These are phyloP conservation scores for Meghimatium bilineatum DNA, from an alignment of 2,888 invertebrate species.

Conservation along the genomic window DNA sequence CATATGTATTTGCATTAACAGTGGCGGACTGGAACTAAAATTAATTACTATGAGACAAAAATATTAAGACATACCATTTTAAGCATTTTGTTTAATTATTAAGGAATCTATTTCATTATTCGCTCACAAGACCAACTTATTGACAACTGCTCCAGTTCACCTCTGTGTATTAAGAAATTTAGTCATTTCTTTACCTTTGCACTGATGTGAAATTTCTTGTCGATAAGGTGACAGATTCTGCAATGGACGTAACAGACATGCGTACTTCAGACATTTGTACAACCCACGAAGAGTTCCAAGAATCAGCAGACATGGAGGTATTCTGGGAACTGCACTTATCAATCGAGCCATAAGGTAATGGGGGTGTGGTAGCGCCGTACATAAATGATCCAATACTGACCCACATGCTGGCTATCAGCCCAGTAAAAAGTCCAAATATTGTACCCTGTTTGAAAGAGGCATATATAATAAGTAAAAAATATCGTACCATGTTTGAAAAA, in stretches of 20 bases:
- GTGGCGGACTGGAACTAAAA: no score
- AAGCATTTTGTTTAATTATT: no score
- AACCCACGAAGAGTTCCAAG: not conserved
- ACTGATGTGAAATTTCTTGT: not conserved
- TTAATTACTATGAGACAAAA: no score
- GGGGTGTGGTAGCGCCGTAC: slow-evolving; percentile 29
- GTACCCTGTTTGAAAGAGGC: slow-evolving; percentile 37
- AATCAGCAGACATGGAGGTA: not conserved
- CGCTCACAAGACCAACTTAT: no score
- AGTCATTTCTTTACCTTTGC: not conserved
- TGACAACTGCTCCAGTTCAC: no score
- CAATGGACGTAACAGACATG: not conserved
- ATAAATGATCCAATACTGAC: slow-evolving; percentile 39
- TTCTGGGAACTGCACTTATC: slow-evolving; percentile 28
- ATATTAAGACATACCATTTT: no score
- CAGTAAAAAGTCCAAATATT: slow-evolving; percentile 24
- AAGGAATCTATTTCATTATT: no score
- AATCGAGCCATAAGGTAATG: slow-evolving; percentile 34
- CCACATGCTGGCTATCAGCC: slow-evolving; percentile 41
- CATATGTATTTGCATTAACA: no score
- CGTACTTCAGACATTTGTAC: not conserved
- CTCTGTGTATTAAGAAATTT: no score
- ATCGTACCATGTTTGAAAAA: no score
- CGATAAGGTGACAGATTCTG: not conserved
- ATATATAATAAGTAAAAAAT: not conserved